Base-by-base conservation (phyloP, 2,797 vertebrate genomes). In the Neostethus bicornis region DNA sequence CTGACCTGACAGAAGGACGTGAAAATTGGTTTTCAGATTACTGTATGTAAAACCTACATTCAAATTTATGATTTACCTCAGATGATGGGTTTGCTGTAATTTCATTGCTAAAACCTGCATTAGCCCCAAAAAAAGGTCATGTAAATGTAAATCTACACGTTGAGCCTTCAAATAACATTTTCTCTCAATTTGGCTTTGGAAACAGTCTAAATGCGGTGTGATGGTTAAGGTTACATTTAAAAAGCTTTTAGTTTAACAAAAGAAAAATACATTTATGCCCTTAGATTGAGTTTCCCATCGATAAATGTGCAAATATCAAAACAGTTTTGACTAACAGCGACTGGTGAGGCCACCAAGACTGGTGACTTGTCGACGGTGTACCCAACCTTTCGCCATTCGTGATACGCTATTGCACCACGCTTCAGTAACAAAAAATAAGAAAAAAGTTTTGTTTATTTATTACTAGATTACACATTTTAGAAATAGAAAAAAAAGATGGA, bases 11-110 rank as follows among this genome's bases (percentile, higher is more conserved):
- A 51, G 61, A 67, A 68, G 49, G 50, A 49, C 1, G 19, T 44
- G 61, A 66, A 84, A 83, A 83, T 71, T 75, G 63, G 75, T 80
- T 79, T 57, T 44, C 11, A 47, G 68, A 77, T 75, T 72, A 80
- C 57, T 38, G 47, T 37, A 53, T 61, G 75, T 49, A 64, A 69
- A 35, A 75, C 57, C 70, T 69, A 42, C 51, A 65, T 74, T 50
- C 63, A 61, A 35, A 51, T 74, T 49, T 53, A 50, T 55, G 26
- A 49, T 38, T 67, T 56, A 73, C 51, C 28, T 53, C 37, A 31
- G 51, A 38, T 61, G 45, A 37, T n/a, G 3, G 44, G 52, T 31
- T 49, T 12, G 45, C 63, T 60, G 70, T 69, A 55, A 74, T 73
- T 57, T 69, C 59, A 63, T 57, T 37, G 34, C 61, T 66, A 45